A percentile compares a stretch with the other conserved stretches of the same genome.
Evolutionary conservation across 2,113 vertebrate genomes (phyloP).

Genomic region (Paramormyrops kingsleyae): DNA sequence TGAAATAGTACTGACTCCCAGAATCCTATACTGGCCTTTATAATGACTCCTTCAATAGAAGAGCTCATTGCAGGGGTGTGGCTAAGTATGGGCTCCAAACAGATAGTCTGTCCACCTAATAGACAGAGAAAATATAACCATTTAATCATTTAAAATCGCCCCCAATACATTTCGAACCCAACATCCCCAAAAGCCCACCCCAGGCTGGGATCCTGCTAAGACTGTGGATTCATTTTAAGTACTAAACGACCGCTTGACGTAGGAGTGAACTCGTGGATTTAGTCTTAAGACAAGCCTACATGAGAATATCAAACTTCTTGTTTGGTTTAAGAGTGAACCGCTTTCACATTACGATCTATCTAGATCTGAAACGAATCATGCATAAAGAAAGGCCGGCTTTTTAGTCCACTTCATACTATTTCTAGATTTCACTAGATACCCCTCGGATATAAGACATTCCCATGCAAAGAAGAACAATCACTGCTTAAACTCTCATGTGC

Average conservation of each 20-base stretch:
- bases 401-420: neutral
- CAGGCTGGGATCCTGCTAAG: neutral
- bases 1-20: neutral
- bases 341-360: neutral
- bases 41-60: neutral
- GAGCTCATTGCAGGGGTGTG: neutral
- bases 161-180: neutral
- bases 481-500: neutral
- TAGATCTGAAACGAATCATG: neutral
- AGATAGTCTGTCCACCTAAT: neutral
- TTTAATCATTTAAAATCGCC: neutral
- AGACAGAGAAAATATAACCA: neutral
- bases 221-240: neutral
- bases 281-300: neutral
- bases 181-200: neutral
- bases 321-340: neutral
- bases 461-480: neutral
- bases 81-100: too few species aligned
- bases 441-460: neutral
- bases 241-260: neutral
- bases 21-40: neutral
- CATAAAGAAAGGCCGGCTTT: neutral
- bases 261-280: neutral
- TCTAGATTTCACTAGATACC: neutral
- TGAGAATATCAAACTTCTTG: neutral